These are phyloP conservation scores for Metallyticus violacea DNA, from an alignment of 2,888 invertebrate genomes.

Conservation along the genomic window DNA sequence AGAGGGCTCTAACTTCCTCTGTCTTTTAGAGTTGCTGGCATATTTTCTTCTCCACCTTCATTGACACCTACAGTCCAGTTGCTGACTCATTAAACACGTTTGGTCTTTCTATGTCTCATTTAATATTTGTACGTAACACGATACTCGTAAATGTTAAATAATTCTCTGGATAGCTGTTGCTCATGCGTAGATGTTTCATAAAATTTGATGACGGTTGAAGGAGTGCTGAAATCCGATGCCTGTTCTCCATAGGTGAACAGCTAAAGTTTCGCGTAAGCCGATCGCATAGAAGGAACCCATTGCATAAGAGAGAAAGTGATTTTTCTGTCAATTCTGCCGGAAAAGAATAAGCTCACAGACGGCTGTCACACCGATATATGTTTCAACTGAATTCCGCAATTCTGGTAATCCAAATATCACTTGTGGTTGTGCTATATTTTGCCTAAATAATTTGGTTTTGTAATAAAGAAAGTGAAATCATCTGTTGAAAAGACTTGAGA, in stretches of 20 bases:
- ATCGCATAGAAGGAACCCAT: background rate
- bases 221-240: background rate
- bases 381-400: background rate
- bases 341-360: too few relatives aligned
- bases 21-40: too few relatives aligned
- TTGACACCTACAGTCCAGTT: background rate
- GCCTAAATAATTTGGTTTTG: too few relatives aligned
- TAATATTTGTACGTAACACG: background rate
- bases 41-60: background rate
- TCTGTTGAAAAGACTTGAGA: too few relatives aligned
- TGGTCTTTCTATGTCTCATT: background rate
- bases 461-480: too few relatives aligned
- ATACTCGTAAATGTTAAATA: background rate
- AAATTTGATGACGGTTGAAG: too few relatives aligned
- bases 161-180: background rate
- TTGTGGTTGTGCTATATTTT: too few relatives aligned
- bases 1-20: too few relatives aligned
- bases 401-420: background rate
- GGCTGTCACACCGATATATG: background rate
- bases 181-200: background rate
- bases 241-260: background rate
- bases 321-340: background rate
- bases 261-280: background rate
- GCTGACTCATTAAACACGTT: background rate
- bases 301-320: background rate